A percentile compares a stretch with the other conserved stretches of the same genome.
These are phyloP conservation scores for Pempheris klunzingeri DNA, from an alignment of 2,797 vertebrate genomes.

Conservation along the genomic window DNA sequence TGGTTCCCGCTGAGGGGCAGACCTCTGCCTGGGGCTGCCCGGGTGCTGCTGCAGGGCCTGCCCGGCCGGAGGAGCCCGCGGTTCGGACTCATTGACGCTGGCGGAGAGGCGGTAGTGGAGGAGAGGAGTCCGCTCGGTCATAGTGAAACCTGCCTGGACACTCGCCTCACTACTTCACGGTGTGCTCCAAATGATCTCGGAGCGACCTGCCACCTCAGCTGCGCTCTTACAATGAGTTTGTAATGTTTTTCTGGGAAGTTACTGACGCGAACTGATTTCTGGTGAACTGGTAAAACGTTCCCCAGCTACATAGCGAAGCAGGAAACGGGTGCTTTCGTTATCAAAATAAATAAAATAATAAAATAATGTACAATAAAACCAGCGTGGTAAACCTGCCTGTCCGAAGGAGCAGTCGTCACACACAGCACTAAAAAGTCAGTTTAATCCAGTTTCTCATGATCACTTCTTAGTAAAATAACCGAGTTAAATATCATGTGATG, in stretches of 20 bases:
- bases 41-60: conserved; percentile 52
- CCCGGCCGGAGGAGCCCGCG: conserved; percentile 44
- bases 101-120: conserved; percentile 89
- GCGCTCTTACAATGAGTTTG: not conserved
- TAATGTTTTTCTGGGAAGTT: not conserved
- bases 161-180: conserved; percentile 19
- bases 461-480: not conserved
- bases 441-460: not conserved
- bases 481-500: conserved; percentile 75
- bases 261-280: not conserved
- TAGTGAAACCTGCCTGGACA: conserved; percentile 42
- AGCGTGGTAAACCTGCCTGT: not conserved
- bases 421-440: not conserved
- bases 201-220: not conserved
- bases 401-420: fast-evolving
- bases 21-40: conserved; percentile 46
- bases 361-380: no score
- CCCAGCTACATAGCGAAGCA: conserved; percentile 34
- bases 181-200: not conserved
- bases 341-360: not conserved
- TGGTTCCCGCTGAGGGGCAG: conserved; percentile 43
- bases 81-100: conserved; percentile 83
- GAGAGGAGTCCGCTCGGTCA: conserved; percentile 89
- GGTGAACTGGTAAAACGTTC: not conserved
- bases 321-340: not conserved